These are phyloP conservation scores for Dendroctonus valens DNA, from an alignment of 1,140 invertebrate species.

Conservation along the genomic window DNA sequence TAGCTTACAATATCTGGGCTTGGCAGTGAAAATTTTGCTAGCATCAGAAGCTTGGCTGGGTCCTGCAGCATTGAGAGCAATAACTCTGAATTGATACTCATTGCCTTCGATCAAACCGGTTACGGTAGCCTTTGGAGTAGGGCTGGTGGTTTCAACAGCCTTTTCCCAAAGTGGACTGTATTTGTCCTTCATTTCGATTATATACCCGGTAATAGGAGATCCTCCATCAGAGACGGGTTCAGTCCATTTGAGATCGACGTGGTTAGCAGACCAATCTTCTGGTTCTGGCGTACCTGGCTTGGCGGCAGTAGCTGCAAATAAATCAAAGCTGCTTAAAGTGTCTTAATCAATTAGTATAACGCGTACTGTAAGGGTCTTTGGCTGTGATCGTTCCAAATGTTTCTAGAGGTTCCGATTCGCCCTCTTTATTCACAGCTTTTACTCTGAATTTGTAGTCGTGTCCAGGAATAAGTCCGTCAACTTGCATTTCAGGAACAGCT, in stretches of 20 bases:
- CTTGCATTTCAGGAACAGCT: conserved; percentile 80
- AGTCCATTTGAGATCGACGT: conserved; percentile 84
- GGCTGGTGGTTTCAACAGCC: conserved; percentile 74
- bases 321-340: conserved; percentile 11
- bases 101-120: conserved; percentile 93
- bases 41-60: conserved; percentile 84
- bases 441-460: conserved; percentile 98
- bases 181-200: conserved; percentile 97
- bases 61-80: conserved; percentile 93
- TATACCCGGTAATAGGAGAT: conserved; percentile 89
- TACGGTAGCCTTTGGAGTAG: conserved; percentile 70
- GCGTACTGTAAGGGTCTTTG: conserved; percentile 95
- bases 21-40: conserved; percentile 87
- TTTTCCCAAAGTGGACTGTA: conserved; percentile 92
- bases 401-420: conserved; percentile 94
- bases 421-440: conserved; percentile 95
- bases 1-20: conserved; percentile 77
- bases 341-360: conserved; percentile 12
- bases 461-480: conserved; percentile 84
- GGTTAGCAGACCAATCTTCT: conserved; percentile 88
- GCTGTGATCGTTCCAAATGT: conserved; percentile 89
- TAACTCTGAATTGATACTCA: conserved; percentile 98
- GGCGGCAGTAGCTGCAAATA: conserved; percentile 65
- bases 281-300: conserved; percentile 84
- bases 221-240: conserved; percentile 83